Evolutionary conservation across 1,140 invertebrate genomes (phyloP).

Genomic region (Drosophila subpulchrella): DNA sequence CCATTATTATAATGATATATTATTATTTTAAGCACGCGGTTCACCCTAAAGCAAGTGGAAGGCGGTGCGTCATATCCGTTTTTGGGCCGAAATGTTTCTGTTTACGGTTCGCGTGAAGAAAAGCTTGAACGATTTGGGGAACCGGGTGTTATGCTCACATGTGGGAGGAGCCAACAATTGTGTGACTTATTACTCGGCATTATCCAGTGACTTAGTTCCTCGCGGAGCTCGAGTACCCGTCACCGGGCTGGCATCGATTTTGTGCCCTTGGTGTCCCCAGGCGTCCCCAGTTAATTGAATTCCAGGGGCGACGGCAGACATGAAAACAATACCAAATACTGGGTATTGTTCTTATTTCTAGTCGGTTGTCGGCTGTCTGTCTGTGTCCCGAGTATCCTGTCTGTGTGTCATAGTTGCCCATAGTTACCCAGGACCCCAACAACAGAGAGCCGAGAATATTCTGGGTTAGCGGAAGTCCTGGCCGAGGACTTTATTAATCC

Average conservation of each 20-base stretch:
- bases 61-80: conserved; percentile 68
- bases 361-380: conserved; percentile 21
- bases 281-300: conserved; percentile 1
- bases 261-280: background rate
- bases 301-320: conserved; percentile 28
- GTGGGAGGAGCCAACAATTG: conserved; percentile 43
- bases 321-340: conserved; percentile 59
- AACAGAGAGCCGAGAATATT: conserved; percentile 30
- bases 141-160: conserved; percentile 15
- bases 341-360: conserved; percentile 27
- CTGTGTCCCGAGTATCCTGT: conserved; percentile 13
- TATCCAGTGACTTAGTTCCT: conserved; percentile 43
- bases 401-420: conserved; percentile 56
- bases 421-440: conserved; percentile 64
- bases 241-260: conserved; percentile 17
- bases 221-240: background rate
- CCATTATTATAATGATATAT: background rate
- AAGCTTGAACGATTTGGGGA: background rate
- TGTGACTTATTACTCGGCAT: conserved; percentile 49
- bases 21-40: background rate
- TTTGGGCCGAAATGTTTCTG: conserved; percentile 2
- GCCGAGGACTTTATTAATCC: conserved; percentile 65
- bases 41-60: conserved; percentile 24
- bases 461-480: conserved; percentile 18
- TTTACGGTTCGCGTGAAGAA: conserved; percentile 7